phyloP scores from a whole-genome alignment of 2,797 vertebrate species.

The Betta splendens region DNA sequence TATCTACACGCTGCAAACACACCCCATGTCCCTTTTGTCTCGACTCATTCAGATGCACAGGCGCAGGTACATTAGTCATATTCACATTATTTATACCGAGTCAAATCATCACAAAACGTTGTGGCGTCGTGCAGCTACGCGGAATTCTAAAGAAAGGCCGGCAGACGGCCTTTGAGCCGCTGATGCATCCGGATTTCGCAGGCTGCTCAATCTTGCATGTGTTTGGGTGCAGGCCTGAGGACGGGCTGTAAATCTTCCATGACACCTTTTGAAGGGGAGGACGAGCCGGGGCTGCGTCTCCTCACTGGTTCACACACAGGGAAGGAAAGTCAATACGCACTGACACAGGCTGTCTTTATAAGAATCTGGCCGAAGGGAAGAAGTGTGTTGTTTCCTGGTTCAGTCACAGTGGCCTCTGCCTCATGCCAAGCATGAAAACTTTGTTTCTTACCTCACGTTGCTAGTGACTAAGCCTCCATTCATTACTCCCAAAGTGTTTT shows the following conservation, averaged over 20 bases:
- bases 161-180: no score
- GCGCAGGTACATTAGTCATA: constrained; percentile 50
- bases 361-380: neutral
- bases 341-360: neutral
- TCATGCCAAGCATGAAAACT: neutral
- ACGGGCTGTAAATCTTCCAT: constrained; percentile 43
- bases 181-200: constrained; percentile 28
- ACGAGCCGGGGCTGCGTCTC: neutral
- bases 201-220: constrained; percentile 52
- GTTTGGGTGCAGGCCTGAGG: constrained; percentile 24
- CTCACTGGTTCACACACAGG: constrained; percentile 5
- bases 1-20: neutral
- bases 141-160: no score
- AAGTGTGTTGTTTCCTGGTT: neutral
- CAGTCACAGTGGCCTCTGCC: neutral
- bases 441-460: neutral
- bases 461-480: no score
- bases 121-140: no score
- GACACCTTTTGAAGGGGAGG: constrained; percentile 23
- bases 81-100: no score
- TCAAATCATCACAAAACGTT: no score
- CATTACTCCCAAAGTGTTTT: no score
- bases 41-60: constrained; percentile 19
- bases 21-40: constrained; percentile 27
- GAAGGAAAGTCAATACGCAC: neutral